These are phyloP conservation scores for Camelus dromedarius DNA, from an alignment of 2,113 vertebrate genomes.

Conservation along the genomic window DNA sequence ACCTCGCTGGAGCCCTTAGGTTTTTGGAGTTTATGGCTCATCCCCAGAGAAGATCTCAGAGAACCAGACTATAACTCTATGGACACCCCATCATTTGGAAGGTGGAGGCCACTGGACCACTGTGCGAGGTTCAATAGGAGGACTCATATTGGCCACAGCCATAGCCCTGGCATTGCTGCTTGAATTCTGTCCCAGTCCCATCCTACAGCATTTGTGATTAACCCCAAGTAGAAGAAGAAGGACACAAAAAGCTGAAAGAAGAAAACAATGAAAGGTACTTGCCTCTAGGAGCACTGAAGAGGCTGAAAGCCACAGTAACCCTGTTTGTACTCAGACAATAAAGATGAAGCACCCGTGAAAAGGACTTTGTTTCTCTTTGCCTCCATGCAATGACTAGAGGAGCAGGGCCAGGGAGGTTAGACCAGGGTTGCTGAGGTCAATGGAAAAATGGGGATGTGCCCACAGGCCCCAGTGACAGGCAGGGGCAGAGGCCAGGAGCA, in stretches of 20 bases:
- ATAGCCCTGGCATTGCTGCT: neutral
- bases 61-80: neutral
- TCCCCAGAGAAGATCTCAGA: neutral
- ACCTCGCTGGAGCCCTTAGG: neutral
- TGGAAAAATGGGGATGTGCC: neutral
- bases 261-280: neutral
- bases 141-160: neutral
- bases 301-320: neutral
- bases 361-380: neutral
- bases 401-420: neutral
- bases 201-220: neutral
- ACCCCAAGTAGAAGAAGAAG: neutral
- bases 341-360: neutral
- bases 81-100: neutral
- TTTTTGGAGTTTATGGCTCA: neutral
- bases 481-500: neutral
- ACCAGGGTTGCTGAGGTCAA: neutral
- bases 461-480: neutral
- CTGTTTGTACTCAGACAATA: neutral
- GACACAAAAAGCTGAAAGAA: neutral
- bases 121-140: neutral
- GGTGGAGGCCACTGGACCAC: neutral
- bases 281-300: neutral
- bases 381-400: neutral
- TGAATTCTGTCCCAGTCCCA: neutral